phyloP scores from a whole-genome alignment of 1,140 invertebrate species.

The Scylla paramamosain region DNA sequence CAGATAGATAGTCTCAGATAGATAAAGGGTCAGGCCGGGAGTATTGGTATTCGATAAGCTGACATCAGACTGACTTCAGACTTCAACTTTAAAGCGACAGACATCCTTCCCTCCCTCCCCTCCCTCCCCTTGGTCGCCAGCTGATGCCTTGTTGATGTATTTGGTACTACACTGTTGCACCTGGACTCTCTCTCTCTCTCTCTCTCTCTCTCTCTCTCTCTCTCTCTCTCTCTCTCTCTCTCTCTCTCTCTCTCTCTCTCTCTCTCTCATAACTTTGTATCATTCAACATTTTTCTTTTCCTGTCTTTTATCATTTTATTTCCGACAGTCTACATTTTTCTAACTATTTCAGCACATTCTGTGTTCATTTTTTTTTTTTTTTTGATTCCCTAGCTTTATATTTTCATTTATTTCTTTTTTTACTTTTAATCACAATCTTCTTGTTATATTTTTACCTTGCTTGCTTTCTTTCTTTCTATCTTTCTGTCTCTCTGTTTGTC shows the following conservation, averaged over 20 bases:
- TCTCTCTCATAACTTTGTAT: not conserved
- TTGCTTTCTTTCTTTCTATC: not conserved
- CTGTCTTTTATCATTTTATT: too few species aligned
- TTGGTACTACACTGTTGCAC: too few species aligned
- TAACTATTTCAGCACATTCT: not conserved
- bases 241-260: not conserved
- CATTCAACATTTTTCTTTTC: too few species aligned
- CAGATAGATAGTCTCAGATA: not conserved
- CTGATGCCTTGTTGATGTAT: too few species aligned
- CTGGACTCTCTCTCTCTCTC: not conserved
- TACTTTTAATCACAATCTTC: not conserved
- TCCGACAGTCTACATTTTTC: not conserved
- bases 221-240: not conserved
- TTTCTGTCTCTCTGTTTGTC: not conserved
- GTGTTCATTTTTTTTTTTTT: not conserved
- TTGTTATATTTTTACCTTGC: too few species aligned
- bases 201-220: not conserved
- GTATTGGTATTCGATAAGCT: not conserved
- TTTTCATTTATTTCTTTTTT: too few species aligned
- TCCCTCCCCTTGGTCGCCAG: not conserved
- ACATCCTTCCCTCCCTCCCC: not conserved
- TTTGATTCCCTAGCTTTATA: not conserved
- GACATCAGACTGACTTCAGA: conserved; percentile 8
- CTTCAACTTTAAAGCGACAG: not conserved
- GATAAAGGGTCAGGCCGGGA: not conserved